A percentile compares a stretch with the other conserved stretches of the same genome.
Conservation (phyloP, 2,888 invertebrate genomes). For the Seira ritae region DNA sequence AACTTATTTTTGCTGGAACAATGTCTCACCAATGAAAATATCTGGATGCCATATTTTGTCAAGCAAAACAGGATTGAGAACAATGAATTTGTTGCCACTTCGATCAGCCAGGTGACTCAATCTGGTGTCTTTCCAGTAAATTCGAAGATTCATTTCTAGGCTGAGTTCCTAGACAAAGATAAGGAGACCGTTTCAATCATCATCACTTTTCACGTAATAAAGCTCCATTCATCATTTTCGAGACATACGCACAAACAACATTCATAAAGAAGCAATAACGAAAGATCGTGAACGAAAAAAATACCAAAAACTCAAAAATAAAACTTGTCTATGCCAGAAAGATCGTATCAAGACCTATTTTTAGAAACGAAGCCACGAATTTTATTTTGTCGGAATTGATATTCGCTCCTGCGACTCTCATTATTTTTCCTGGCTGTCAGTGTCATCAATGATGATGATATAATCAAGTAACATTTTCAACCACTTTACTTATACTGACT, state of each 20-base stretch:
- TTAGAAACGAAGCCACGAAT: too few relatives aligned
- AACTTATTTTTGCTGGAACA: background rate
- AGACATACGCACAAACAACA: background rate
- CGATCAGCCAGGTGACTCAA: slow-evolving; percentile 70
- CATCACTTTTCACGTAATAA: background rate
- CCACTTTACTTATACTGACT: too few relatives aligned
- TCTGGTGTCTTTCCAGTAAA: slow-evolving; percentile 73
- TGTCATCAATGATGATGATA: background rate
- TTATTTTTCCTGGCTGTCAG: background rate
- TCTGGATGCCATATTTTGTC: slow-evolving; percentile 73
- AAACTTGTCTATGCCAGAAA: too few relatives aligned
- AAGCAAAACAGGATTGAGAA: slow-evolving; percentile 71
- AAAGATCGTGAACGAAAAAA: background rate
- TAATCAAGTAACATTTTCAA: background rate
- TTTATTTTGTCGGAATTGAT: too few relatives aligned
- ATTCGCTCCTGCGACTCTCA: too few relatives aligned
- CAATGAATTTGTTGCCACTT: slow-evolving; percentile 70
- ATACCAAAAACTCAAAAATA: background rate
- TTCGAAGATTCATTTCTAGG: slow-evolving; percentile 73
- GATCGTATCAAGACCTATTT: too few relatives aligned
- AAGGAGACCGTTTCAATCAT: background rate
- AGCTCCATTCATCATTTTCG: background rate
- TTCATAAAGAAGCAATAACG: too few relatives aligned
- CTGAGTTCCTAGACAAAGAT: slow-evolving; percentile 70
- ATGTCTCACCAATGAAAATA: slow-evolving; percentile 69